Conservation (phyloP, 1,140 invertebrate genomes). For the Eubasilissa regina region DNA sequence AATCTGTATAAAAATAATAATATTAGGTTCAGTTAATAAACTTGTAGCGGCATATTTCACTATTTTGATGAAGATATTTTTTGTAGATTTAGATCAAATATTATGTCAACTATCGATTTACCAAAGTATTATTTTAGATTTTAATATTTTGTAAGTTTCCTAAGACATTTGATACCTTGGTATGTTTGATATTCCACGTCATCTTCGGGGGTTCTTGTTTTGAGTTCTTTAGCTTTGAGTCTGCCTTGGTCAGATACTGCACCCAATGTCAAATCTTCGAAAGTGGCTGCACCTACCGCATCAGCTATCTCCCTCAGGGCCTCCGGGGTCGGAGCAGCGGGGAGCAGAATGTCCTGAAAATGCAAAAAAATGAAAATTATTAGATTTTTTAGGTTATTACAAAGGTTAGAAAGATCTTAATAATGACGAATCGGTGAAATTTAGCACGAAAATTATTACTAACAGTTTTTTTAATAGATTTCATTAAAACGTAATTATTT, state of each 20-base stretch:
- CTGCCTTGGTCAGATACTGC: not conserved
- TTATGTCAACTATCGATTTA: too few relatives aligned
- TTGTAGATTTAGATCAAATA: too few relatives aligned
- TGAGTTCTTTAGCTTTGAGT: not conserved
- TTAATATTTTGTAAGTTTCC: not conserved
- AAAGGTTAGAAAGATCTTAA: not conserved
- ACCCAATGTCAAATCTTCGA: constrained; percentile 47
- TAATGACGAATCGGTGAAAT: too few relatives aligned
- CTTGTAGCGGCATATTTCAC: too few relatives aligned
- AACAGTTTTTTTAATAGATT: too few relatives aligned
- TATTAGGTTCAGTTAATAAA: too few relatives aligned
- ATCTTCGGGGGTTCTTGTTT: constrained; percentile 5
- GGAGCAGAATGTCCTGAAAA: constrained; percentile 45
- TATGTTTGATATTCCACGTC: constrained; percentile 56
- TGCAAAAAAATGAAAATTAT: not conserved
- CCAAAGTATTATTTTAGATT: too few relatives aligned
- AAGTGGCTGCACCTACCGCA: constrained; percentile 52
- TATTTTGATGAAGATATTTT: too few relatives aligned
- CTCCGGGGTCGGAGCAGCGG: constrained; percentile 49
- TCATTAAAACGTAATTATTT: too few relatives aligned
- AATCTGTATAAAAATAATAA: too few relatives aligned
- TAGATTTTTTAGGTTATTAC: not conserved
- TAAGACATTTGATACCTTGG: constrained; percentile 47
- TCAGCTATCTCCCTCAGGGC: constrained; percentile 53
- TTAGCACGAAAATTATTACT: too few relatives aligned